Evolutionary conservation across 1,140 invertebrate genomes (phyloP).

Genomic region (Pachyrhynchus sulphureomaculatus): DNA sequence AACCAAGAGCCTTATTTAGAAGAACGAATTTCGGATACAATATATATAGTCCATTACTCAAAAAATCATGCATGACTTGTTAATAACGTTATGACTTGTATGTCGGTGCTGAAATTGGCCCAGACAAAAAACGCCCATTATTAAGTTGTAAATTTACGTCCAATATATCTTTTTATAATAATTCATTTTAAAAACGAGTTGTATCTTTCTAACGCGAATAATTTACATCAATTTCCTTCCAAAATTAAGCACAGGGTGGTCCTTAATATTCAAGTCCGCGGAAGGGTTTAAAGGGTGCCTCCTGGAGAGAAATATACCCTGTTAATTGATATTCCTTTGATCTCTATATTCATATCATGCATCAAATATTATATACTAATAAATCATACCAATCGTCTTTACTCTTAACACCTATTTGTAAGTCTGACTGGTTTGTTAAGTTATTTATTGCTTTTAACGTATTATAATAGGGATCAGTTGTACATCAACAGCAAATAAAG

Average conservation of each 20-base stretch:
- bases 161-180: too few relatives aligned
- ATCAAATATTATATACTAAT: slow-evolving; percentile 11
- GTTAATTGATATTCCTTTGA: slow-evolving; percentile 17
- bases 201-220: too few relatives aligned
- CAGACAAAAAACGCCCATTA: too few relatives aligned
- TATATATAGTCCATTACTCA: too few relatives aligned
- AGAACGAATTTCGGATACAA: too few relatives aligned
- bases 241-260: background rate
- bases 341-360: background rate
- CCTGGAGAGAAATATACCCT: slow-evolving; percentile 4
- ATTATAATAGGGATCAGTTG: background rate
- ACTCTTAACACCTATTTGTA: slow-evolving; percentile 2
- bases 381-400: background rate
- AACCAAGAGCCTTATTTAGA: too few relatives aligned
- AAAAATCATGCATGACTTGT: too few relatives aligned
- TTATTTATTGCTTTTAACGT: slow-evolving; percentile 8
- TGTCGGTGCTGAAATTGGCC: too few relatives aligned
- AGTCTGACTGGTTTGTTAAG: slow-evolving; percentile 7
- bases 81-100: too few relatives aligned
- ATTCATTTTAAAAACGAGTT: too few relatives aligned
- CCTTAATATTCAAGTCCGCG: background rate
- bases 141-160: too few relatives aligned
- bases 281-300: background rate
- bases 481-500: background rate
- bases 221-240: background rate